Base-by-base conservation (phyloP, 2,888 invertebrate genomes). In the Galerucella calmariensis region DNA sequence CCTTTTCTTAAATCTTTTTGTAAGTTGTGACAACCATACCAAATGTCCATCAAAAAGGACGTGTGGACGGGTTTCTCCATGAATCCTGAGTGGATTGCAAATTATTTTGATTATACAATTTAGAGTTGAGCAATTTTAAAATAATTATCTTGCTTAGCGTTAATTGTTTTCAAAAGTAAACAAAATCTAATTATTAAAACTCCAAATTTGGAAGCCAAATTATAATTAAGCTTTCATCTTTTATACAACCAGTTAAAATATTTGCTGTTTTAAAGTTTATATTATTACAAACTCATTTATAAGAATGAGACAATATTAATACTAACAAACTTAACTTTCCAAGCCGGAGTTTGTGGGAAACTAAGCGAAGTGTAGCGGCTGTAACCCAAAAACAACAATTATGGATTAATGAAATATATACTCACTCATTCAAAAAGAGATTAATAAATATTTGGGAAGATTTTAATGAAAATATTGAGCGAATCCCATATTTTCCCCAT, bases 241-340 rank as follows among this genome's bases (percentile, higher is more conserved):
- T 14, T 2, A n/a, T 41, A 41, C 6, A 12, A n/a, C n/a, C 41
- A 62, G 20, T 35, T 41, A 62, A 35, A 61, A 27, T 35, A 35
- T 62, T 62, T n/a, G 41, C 62, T 11, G 16, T 35, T n/a, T 41
- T 41, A 9, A 41, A 41, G 41, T 59, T 20, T 24, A 27, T 20
- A 12, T 24, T 27, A 24, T 11, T 27, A 11, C 9, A 35, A n/a
- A 62, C 8, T 41, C 41, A 41, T 62, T 62, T n/a, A 41, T 16
- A 41, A 35, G 62, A 62, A 62, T 41, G 62, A 41, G 35, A 35
- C 56, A 56, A 16, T 56, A 16, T 56, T 56, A 56, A 56, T 16
- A 56, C 56, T 1, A 41, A 62, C 62, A 62, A 58, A 58, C 4
- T 48, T 14, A 56, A 62, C 35, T 62, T 62, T 62, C 11, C 3